These are phyloP conservation scores for Zele albiditarsus DNA, from an alignment of 2,888 invertebrate genomes.

Conservation along the genomic window DNA sequence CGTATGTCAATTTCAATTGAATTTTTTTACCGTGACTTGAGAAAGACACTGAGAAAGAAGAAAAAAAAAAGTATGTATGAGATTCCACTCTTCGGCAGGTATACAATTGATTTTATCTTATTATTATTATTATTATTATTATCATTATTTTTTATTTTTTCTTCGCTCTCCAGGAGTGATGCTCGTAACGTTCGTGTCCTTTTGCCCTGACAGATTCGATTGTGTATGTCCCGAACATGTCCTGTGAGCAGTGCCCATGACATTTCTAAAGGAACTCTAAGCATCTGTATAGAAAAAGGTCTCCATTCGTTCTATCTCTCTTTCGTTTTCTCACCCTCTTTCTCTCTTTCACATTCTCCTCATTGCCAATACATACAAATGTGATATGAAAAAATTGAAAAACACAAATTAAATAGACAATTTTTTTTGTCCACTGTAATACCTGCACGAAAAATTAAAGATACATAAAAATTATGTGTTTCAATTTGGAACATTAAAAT, in stretches of 20 bases:
- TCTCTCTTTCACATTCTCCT: not conserved
- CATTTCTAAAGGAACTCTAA: not conserved
- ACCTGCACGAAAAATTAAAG: too few species aligned
- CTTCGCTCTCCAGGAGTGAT: not conserved
- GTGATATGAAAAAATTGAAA: too few species aligned
- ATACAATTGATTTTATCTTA: not conserved
- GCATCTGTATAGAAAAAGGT: not conserved
- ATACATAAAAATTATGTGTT: too few species aligned
- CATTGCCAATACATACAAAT: not conserved
- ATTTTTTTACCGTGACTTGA: not conserved
- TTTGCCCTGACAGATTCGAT: conserved; percentile 1
- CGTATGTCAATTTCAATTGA: not conserved
- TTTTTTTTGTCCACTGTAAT: too few species aligned
- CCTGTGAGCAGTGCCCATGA: not conserved
- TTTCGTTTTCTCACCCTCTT: not conserved
- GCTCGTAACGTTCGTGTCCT: not conserved
- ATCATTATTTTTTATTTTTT: not conserved
- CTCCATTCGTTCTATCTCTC: not conserved
- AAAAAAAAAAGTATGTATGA: conserved; percentile 15
- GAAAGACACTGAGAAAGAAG: not conserved
- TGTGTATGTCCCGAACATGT: not conserved
- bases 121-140: not conserved
- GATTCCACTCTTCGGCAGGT: conserved; percentile 19
- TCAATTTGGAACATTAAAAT: too few species aligned
- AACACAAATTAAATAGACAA: too few species aligned